phyloP scores from a whole-genome alignment of 1,140 invertebrate species.

The Ooceraea biroi region DNA sequence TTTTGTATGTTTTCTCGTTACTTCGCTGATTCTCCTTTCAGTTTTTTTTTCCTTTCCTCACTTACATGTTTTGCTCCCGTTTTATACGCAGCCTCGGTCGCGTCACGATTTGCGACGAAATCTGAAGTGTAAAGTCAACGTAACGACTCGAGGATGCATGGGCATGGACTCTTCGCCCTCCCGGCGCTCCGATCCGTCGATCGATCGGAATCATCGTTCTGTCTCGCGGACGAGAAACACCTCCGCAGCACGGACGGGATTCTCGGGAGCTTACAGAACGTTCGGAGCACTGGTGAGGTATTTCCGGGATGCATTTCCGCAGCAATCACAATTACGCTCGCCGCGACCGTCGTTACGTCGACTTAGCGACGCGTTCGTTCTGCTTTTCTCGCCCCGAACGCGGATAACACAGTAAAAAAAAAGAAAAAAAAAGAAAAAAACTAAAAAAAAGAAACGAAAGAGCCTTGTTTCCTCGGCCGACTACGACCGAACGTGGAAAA shows the following conservation, averaged over 20 bases:
- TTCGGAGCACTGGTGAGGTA: neutral
- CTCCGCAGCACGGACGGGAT: slow-evolving; percentile 34
- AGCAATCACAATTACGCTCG: too few species aligned
- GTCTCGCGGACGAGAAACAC: slow-evolving; percentile 34
- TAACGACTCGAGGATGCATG: slow-evolving; percentile 24
- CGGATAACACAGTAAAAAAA: slow-evolving; percentile 38
- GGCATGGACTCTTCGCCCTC: neutral
- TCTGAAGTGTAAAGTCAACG: slow-evolving; percentile 48
- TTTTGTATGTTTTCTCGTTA: neutral
- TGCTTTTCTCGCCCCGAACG: slow-evolving; percentile 41
- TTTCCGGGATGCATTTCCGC: neutral
- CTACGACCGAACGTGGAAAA: slow-evolving; percentile 43
- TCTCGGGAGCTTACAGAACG: slow-evolving; percentile 8
- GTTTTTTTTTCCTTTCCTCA: neutral
- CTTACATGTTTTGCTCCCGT: neutral
- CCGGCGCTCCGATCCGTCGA: neutral
- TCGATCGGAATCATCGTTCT: slow-evolving; percentile 19
- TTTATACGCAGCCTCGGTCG: slow-evolving; percentile 33
- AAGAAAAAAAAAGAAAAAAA: slow-evolving; percentile 45
- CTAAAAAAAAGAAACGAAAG: slow-evolving; percentile 47
- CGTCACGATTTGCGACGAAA: slow-evolving; percentile 27
- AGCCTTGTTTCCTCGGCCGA: slow-evolving; percentile 51
- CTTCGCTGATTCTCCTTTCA: slow-evolving; percentile 9
- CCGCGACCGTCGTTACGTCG: slow-evolving; percentile 26
- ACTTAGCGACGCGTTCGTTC: slow-evolving; percentile 21